phyloP scores from a whole-genome alignment of 2,888 invertebrate genomes.

The Linhomoeus sp. region DNA sequence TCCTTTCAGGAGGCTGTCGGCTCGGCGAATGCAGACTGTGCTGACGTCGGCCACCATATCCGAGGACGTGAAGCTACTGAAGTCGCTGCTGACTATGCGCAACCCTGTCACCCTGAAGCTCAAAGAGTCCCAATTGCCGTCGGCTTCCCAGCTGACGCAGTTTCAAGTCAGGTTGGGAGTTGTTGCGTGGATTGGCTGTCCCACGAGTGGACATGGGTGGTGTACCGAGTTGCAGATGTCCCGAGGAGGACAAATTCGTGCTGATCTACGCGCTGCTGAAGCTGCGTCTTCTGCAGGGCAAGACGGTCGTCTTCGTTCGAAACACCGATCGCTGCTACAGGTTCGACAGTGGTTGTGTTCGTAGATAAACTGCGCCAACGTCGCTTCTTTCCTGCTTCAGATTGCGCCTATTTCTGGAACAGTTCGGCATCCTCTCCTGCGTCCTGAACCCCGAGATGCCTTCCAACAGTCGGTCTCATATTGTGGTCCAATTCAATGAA shows the following conservation, averaged over 20 bases:
- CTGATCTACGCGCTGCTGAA: conserved; percentile 78
- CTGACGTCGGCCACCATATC: conserved; percentile 89
- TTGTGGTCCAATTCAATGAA: conserved; percentile 82
- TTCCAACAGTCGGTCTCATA: conserved; percentile 53
- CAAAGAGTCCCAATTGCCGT: conserved; percentile 77
- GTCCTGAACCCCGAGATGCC: conserved; percentile 91
- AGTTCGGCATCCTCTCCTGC: conserved; percentile 77
- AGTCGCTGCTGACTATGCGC: conserved; percentile 62
- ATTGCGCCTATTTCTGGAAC: conserved; percentile 78
- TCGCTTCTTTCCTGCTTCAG: conserved; percentile 33
- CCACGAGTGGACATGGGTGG: no score
- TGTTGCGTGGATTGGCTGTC: no score
- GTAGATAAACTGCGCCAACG: no score
- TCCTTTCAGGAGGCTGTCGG: conserved; percentile 44
- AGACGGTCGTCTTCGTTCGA: conserved; percentile 88
- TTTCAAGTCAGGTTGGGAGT: conserved; percentile 46
- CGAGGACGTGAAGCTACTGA: conserved; percentile 69
- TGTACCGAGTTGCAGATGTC: no score
- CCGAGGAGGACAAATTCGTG: conserved; percentile 49
- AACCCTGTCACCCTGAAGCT: conserved; percentile 77
- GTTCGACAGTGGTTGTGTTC: no score
- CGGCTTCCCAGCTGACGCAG: conserved; percentile 63
- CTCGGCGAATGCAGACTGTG: conserved; percentile 64
- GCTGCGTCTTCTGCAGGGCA: conserved; percentile 70
- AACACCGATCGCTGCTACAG: conserved; percentile 91